Evolutionary conservation across 2,888 invertebrate genomes (phyloP), one percentile per base, ranked within the genome.

Genomic region (Apodemia duryi): DNA sequence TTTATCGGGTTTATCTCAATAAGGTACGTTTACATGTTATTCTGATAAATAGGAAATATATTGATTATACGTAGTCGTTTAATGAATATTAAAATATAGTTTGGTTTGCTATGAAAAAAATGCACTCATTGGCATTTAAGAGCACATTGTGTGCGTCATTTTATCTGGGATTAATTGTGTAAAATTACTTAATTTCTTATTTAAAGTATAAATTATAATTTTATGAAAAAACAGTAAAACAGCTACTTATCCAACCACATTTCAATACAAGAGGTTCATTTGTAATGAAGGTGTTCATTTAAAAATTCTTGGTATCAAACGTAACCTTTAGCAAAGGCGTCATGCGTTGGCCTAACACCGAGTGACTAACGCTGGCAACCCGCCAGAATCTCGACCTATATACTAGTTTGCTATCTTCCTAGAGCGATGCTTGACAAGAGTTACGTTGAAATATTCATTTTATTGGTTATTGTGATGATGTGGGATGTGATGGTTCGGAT

Each of bases 311-410:
- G 75, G 76, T 77, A 78, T 62, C 63, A 62, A 38, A 65, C 77
- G 79, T 87, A 89, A 88, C 88, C 87, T 89, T 89, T 88, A 77
- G 71, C 71, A 74, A 72, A 71, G 75, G 72, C 83, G 83, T 82
- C 85, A 83, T 76, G 74, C 72, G 76, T 82, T 83, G 84, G 84
- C 85, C 82, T 61, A 61, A 76, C 78, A 73, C 73, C 72, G 75
- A 76, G 81, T 90, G 90, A 89, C 81, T 89, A 88, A 89, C 76
- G 70, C 77, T 91, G 91, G 91, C 88, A 74, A 13, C 9, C 11
- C 61, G 85, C 91, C 91, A 91, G 84, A 80, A 66, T 72, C 81
- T 82, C 89, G 91, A 91, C 91, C 91, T 88, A 91, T 84, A 85
- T 90, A 85, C 85, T 75, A 74, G 70, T 75, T 49, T 74, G 74